A percentile compares a stretch with the other conserved stretches of the same genome.
These are phyloP conservation scores for Vulpes lagopus DNA, from an alignment of 2,113 vertebrate species.

Conservation along the genomic window DNA sequence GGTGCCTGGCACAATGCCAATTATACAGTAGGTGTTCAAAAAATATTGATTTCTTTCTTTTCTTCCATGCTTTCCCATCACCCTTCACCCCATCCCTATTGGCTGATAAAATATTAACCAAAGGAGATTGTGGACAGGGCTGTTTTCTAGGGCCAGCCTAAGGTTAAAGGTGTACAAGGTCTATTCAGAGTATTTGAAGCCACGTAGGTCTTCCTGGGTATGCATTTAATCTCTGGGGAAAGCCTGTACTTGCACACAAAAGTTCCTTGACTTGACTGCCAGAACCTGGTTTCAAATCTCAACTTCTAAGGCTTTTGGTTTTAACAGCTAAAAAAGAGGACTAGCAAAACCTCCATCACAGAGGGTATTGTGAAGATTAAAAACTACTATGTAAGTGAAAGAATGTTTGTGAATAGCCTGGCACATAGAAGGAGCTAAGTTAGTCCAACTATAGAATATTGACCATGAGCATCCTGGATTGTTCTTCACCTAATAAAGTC, in stretches of 20 bases:
- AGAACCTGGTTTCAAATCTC: conserved; percentile 1
- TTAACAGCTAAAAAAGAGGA: conserved; percentile 39
- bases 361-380: not conserved
- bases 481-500: conserved; percentile 45
- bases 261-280: not conserved
- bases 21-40: not conserved
- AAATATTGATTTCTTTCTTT: not conserved
- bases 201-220: not conserved
- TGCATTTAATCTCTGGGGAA: not conserved
- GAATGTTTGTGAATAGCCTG: not conserved
- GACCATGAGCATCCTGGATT: not conserved
- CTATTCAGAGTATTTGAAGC: not conserved
- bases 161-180: not conserved
- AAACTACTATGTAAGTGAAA: not conserved
- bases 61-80: not conserved
- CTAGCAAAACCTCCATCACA: not conserved
- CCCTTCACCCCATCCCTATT: not conserved
- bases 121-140: not conserved
- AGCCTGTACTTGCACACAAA: not conserved
- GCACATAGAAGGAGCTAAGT: not conserved
- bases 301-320: not conserved
- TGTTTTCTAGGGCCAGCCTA: not conserved
- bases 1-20: not conserved
- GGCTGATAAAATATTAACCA: not conserved
- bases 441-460: not conserved